Base-by-base conservation (phyloP, 2,113 vertebrate genomes). In the Erythrolamprus reginae region DNA sequence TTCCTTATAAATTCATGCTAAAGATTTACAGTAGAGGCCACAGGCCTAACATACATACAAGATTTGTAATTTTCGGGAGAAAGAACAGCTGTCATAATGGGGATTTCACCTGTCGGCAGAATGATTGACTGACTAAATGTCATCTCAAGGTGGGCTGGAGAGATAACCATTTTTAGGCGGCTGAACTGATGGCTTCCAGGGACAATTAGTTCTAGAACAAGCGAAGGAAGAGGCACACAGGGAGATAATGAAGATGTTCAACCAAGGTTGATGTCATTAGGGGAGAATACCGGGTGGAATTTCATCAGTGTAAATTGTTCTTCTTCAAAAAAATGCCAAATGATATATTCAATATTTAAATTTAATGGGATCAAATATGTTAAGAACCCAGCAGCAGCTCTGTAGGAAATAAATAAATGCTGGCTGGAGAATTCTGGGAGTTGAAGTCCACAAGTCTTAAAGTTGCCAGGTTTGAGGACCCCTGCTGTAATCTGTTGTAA, bases 61-160 rank as follows among this genome's bases (percentile, higher is more conserved):
- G 33, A 47, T 15, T n/a, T 89, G 45, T 61, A 50, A 85, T 61
- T 47, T 58, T 90, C 61, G 61, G 55, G 82, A 61, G 82, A 90
- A 50, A 50, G 82, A 90, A 65, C 84, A 51, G 5, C 89, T 45
- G 84, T 85, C 58, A 65, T 90, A 90, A 85, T 61, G 82, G 55
- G 84, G 82, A 90, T 56, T 90, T 61, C 82, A 38, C 53, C 82
- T 90, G 89, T 85, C 55, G 12, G 50, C 55, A 51, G 55, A 90
- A 90, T 90, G 89, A 90, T 90, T 90, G 89, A 90, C 82, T 85
- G 89, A n/a, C 84, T 90, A 90, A 85, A 51, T 90, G 89, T 90
- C 89, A 65, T 56, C 82, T 61, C 89, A 58, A 90, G 89, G 89
- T 90, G 89, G 48, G 17, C 89, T 85, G 55, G 28, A 51, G 82